phyloP scores from a whole-genome alignment of 64 coral and sea anemone species.

The Stichodactyla helianthus region DNA sequence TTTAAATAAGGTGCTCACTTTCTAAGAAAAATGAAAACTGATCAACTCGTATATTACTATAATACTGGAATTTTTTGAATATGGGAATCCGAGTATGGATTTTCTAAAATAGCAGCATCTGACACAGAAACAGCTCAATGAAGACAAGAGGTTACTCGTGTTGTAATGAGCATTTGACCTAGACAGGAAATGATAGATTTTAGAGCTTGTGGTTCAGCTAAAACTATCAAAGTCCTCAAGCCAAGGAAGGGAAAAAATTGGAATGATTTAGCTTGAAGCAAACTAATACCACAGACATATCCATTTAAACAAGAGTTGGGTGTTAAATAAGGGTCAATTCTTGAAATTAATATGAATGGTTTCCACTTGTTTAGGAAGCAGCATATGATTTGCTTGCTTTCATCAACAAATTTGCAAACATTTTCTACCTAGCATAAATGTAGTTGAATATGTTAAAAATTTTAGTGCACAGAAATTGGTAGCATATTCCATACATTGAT shows the following conservation, averaged over 20 bases:
- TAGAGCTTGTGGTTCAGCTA: neutral
- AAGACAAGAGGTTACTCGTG: constrained; percentile 1
- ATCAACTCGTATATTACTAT: neutral
- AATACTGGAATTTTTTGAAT: neutral
- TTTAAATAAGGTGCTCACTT: neutral
- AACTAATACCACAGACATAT: neutral
- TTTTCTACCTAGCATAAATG: neutral
- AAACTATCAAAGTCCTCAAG: neutral
- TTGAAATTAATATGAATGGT: neutral
- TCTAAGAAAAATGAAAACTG: neutral
- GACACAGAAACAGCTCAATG: neutral
- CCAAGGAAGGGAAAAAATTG: neutral
- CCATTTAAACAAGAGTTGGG: neutral
- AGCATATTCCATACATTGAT: neutral
- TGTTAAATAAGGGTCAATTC: neutral
- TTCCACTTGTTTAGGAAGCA: neutral
- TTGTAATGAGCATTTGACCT: constrained; percentile 10
- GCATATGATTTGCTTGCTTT: neutral
- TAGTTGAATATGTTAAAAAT: neutral
- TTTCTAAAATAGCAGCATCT: neutral
- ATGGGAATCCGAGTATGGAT: neutral
- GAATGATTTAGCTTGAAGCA: neutral
- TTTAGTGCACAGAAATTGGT: neutral
- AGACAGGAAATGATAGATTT: neutral
- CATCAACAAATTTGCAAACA: neutral